These are phyloP conservation scores for Leucopternis melanops DNA, from an alignment of 2,113 vertebrate species.

Conservation along the genomic window DNA sequence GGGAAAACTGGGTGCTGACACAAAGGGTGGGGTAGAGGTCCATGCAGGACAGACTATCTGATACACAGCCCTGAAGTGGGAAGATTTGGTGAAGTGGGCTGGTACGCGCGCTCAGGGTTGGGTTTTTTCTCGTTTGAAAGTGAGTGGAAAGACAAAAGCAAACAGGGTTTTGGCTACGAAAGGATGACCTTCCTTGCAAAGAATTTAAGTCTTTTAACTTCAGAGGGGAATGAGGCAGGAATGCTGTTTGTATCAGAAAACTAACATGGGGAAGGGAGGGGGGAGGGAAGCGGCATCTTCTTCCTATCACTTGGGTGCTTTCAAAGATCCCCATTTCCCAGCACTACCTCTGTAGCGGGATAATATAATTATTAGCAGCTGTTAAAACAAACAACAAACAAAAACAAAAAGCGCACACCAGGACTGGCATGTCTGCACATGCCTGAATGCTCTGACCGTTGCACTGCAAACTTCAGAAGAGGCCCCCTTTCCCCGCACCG, in stretches of 20 bases:
- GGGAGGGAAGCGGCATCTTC: constrained; percentile 36
- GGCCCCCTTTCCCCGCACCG: constrained; percentile 29
- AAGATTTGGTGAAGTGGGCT: constrained; percentile 60
- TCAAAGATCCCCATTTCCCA: constrained; percentile 22
- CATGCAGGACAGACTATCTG: too few relatives aligned
- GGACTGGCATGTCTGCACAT: constrained; percentile 62
- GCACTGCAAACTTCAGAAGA: constrained; percentile 37
- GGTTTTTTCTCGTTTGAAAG: constrained; percentile 59
- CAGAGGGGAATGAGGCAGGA: constrained; percentile 61
- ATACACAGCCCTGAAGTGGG: too few relatives aligned
- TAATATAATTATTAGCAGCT: constrained; percentile 65
- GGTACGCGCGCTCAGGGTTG: constrained; percentile 23
- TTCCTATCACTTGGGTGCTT: not conserved
- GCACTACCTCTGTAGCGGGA: constrained; percentile 18
- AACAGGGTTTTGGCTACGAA: constrained; percentile 72
- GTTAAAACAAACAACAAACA: constrained; percentile 60
- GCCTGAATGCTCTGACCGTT: constrained; percentile 53
- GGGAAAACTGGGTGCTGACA: too few relatives aligned
- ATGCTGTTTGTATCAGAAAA: constrained; percentile 67
- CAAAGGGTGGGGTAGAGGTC: too few relatives aligned
- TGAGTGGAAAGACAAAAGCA: constrained; percentile 74
- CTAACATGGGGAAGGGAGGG: constrained; percentile 33
- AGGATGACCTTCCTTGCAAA: constrained; percentile 76
- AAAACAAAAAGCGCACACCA: not conserved
- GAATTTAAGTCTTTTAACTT: constrained; percentile 76